Evolutionary conservation across 1,140 invertebrate genomes (phyloP).

Genomic region (Diploscapter pachys): DNA sequence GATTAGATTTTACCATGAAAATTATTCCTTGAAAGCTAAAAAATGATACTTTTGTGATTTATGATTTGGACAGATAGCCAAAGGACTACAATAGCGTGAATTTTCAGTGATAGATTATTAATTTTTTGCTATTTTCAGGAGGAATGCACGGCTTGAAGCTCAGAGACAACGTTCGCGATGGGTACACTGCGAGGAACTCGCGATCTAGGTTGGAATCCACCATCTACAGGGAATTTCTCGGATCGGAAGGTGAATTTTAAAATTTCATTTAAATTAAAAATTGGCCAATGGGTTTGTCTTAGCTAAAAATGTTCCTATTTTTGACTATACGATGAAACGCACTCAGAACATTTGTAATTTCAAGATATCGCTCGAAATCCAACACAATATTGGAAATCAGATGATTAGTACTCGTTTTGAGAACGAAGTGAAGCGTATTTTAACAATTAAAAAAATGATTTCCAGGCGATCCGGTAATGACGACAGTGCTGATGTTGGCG

Average conservation of each 20-base stretch:
- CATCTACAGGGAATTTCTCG: constrained; percentile 48
- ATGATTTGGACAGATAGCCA: too few relatives aligned
- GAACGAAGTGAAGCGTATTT: too few relatives aligned
- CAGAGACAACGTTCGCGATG: constrained; percentile 39
- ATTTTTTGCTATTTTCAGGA: constrained; percentile 22
- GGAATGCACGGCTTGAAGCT: constrained; percentile 45
- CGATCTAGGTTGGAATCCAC: constrained; percentile 48
- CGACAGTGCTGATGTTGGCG: constrained; percentile 33
- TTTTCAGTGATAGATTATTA: not conserved
- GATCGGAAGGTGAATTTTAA: constrained; percentile 18
- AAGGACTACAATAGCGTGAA: not conserved
- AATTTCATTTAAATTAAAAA: not conserved
- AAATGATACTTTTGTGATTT: too few relatives aligned
- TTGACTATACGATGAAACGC: too few relatives aligned
- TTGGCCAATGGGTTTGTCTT: too few relatives aligned
- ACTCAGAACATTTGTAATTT: too few relatives aligned
- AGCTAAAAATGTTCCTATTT: too few relatives aligned
- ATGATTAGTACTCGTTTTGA: too few relatives aligned
- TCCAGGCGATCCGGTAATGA: constrained; percentile 38
- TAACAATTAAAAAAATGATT: not conserved
- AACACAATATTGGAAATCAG: too few relatives aligned
- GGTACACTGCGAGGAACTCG: constrained; percentile 47
- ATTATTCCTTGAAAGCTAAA: too few relatives aligned
- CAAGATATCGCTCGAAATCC: too few relatives aligned
- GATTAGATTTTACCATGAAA: too few relatives aligned